Evolutionary conservation across 1,140 invertebrate species (phyloP).

Genomic region (Drosophila pachea): DNA sequence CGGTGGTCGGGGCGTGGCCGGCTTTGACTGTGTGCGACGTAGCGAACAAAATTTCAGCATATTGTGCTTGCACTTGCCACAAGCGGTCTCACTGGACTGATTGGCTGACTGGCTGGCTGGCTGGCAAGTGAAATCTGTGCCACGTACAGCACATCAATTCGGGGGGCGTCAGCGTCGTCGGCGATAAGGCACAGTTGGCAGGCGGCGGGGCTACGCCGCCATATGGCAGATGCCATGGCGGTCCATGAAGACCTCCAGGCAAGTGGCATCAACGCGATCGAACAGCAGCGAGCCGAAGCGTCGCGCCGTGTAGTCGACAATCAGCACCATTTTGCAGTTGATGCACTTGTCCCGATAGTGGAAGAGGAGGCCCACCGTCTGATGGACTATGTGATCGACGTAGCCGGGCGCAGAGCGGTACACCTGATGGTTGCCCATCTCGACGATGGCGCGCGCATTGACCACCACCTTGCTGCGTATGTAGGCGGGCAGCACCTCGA

Average conservation of each 20-base stretch:
- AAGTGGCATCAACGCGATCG: slow-evolving; percentile 78
- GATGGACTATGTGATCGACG: slow-evolving; percentile 61
- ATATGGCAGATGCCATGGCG: slow-evolving; percentile 57
- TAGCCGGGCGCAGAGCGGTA: slow-evolving; percentile 79
- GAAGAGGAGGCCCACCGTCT: slow-evolving; percentile 68
- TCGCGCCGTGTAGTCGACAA: slow-evolving; percentile 79
- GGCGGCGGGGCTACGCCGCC: slow-evolving; percentile 45
- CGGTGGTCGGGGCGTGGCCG: slow-evolving; percentile 3
- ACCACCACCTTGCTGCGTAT: slow-evolving; percentile 83
- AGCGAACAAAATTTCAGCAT: slow-evolving; percentile 72
- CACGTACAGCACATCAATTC: slow-evolving; percentile 9
- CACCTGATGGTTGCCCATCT: slow-evolving; percentile 84
- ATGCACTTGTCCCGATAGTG: slow-evolving; percentile 76
- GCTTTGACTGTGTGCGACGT: slow-evolving; percentile 31
- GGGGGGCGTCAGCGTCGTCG: slow-evolving; percentile 25
- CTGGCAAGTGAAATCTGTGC: slow-evolving; percentile 2
- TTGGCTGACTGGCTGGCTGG: no score
- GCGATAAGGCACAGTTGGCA: slow-evolving; percentile 34
- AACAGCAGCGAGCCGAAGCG: slow-evolving; percentile 77
- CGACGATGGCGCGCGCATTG: slow-evolving; percentile 80
- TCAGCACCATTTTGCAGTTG: slow-evolving; percentile 80
- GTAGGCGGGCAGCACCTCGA: slow-evolving; percentile 80
- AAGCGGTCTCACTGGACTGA: slow-evolving; percentile 24
- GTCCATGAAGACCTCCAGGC: slow-evolving; percentile 73
- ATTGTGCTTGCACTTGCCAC: slow-evolving; percentile 21